phyloP scores from a whole-genome alignment of 2,888 invertebrate species.

The Agapostemon virescens region DNA sequence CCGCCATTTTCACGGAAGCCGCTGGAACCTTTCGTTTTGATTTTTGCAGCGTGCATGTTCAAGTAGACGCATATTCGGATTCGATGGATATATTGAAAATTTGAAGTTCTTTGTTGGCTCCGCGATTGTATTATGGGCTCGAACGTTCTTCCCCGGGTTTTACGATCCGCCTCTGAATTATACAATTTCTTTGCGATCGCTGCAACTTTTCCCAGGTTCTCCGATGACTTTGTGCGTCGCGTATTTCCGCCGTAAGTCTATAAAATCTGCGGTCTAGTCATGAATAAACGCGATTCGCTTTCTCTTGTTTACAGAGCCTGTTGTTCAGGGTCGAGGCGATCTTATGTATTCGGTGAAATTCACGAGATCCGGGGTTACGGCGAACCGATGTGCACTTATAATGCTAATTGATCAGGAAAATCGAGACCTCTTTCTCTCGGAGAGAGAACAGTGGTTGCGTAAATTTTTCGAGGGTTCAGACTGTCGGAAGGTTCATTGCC shows the following conservation, averaged over 20 bases:
- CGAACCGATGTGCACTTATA: not conserved
- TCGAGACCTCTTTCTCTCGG: not conserved
- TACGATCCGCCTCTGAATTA: not conserved
- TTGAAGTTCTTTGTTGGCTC: no score
- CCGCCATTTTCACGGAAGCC: not conserved
- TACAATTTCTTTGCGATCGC: not conserved
- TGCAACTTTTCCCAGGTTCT: no score
- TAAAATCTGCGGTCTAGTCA: not conserved
- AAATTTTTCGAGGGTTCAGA: conserved; percentile 25
- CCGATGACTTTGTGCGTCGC: no score
- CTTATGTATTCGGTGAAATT: not conserved
- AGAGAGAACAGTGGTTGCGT: not conserved
- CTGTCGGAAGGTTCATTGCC: conserved; percentile 76
- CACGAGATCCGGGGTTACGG: not conserved
- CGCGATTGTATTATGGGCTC: no score
- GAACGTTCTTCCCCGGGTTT: not conserved
- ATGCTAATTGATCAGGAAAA: not conserved
- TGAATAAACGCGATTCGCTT: not conserved
- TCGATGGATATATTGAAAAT: no score
- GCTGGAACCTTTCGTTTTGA: not conserved
- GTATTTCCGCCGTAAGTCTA: no score
- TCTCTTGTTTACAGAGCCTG: no score
- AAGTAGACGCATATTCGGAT: no score
- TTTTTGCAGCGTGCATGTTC: no score
- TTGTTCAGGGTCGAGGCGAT: not conserved